phyloP scores from a whole-genome alignment of 2,888 invertebrate genomes.

The Spisula solida region DNA sequence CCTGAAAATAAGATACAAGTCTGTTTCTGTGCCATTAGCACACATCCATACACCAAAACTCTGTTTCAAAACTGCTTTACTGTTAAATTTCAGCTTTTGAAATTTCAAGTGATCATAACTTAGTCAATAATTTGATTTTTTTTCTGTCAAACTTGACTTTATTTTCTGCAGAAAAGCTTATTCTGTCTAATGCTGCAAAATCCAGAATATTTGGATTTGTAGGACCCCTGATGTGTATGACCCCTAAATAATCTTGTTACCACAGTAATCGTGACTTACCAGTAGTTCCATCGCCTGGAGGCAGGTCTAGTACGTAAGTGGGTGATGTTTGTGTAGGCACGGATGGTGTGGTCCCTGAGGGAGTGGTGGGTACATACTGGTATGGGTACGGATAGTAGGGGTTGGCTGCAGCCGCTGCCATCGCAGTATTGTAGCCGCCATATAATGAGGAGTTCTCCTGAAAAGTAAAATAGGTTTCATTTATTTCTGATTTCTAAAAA shows the following conservation, averaged over 20 bases:
- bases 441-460: constrained; percentile 59
- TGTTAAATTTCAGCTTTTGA: no score
- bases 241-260: not conserved
- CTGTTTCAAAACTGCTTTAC: no score
- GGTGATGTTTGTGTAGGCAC: constrained; percentile 63
- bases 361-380: constrained; percentile 62
- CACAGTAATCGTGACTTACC: constrained; percentile 41
- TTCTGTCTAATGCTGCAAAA: no score
- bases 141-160: no score
- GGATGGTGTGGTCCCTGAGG: constrained; percentile 62
- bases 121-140: no score
- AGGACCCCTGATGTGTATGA: no score
- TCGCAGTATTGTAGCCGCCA: constrained; percentile 30
- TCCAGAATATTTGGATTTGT: no score
- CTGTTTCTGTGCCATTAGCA: no score
- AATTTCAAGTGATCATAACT: no score
- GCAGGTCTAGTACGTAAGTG: constrained; percentile 67
- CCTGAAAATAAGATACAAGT: no score
- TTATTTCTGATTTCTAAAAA: not conserved
- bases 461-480: not conserved
- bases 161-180: no score
- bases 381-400: constrained; percentile 63
- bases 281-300: constrained; percentile 59
- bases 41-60: no score
- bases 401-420: constrained; percentile 54